Percentiles rank a stretch among this genome's conserved stretches.
phyloP scores from a whole-genome alignment of 2,113 vertebrate species.

The Oncorhynchus kisutch region DNA sequence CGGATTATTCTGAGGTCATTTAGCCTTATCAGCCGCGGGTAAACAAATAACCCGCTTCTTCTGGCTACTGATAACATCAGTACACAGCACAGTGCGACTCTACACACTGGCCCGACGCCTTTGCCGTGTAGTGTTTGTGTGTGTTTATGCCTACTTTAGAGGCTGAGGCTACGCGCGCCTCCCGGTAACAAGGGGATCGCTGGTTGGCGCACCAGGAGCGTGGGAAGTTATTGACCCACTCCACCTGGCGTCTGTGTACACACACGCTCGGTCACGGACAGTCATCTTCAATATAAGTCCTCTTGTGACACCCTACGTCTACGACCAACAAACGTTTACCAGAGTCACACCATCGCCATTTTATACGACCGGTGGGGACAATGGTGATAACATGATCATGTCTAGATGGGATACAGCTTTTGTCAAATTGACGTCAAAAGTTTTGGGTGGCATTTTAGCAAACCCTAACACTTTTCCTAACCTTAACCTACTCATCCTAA shows the following conservation, averaged over 20 bases:
- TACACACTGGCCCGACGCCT: constrained; percentile 18
- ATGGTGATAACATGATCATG: no score
- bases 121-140: constrained; percentile 43
- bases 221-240: constrained; percentile 66
- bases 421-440: no score
- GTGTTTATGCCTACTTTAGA: constrained; percentile 35
- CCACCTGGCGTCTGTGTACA: constrained; percentile 63
- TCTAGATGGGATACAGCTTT: no score
- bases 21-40: constrained; percentile 52
- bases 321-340: background rate
- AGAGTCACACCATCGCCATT: background rate
- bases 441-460: no score
- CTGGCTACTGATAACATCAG: constrained; percentile 58
- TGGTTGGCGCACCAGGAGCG: constrained; percentile 43
- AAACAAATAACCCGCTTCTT: constrained; percentile 53
- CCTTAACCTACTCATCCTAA: no score
- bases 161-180: constrained; percentile 59
- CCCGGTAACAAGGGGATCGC: constrained; percentile 55
- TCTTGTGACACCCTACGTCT: background rate
- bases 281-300: background rate
- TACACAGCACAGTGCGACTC: background rate
- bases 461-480: no score
- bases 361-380: background rate
- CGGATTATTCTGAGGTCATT: constrained; percentile 22
- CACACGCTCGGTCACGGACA: constrained; percentile 16